Conservation (phyloP, 2,113 vertebrate species). For the cat (Felis catus) region F.catus_Fca126_mat1.0 CM031411.1:54706501-54707000, state of each 20-base stretch:
- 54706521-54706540: background rate
- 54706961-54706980: background rate
- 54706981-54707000: background rate
- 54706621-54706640: background rate
- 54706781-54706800: background rate
- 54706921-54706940: background rate
- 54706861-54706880: too few species aligned
- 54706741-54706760: background rate
- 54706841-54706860: background rate
- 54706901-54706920: too few species aligned
- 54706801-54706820: background rate
- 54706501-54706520: background rate
- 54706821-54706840: background rate
- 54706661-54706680: background rate
- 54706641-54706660: background rate
- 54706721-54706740: background rate
- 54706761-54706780: background rate
- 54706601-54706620: background rate
- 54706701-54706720: background rate
- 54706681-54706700: background rate
- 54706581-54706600: background rate
- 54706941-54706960: background rate
- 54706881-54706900: too few species aligned
- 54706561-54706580: background rate
- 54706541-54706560: background rate